Evolutionary conservation across 2,113 vertebrate species (phyloP).

Genomic region (Proterorhinus semilunaris): DNA sequence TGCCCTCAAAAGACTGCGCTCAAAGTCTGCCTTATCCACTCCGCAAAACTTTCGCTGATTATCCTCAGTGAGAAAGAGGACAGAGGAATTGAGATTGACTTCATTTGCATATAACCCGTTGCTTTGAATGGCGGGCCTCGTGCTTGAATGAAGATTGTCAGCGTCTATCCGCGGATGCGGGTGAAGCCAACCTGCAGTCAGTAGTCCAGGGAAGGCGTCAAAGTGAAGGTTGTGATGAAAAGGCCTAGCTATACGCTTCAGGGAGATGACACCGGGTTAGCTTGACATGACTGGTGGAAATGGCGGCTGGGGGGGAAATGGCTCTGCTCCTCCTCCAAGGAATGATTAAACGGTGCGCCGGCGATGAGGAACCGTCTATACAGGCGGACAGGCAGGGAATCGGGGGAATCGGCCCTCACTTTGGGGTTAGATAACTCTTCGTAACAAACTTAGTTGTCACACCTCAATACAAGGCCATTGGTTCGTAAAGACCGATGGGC

Average conservation of each 20-base stretch:
- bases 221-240: conserved; percentile 22
- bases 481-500: too few species aligned
- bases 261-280: conserved; percentile 36
- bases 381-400: conserved; percentile 37
- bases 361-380: conserved; percentile 38
- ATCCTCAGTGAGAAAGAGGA: conserved; percentile 34
- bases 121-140: conserved; percentile 37
- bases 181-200: conserved; percentile 18
- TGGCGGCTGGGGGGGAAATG: conserved; percentile 27
- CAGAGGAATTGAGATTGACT: conserved; percentile 42
- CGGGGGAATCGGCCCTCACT: conserved; percentile 18
- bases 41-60: conserved; percentile 39
- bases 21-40: conserved; percentile 30
- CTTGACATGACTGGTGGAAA: conserved; percentile 48
- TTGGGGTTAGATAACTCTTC: conserved; percentile 37
- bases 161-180: conserved; percentile 11
- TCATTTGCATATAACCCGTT: conserved; percentile 50
- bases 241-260: conserved; percentile 16
- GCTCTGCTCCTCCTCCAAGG: conserved; percentile 36
- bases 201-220: conserved; percentile 39
- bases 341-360: conserved; percentile 58
- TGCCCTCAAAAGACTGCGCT: conserved; percentile 26
- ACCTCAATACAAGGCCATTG: too few species aligned
- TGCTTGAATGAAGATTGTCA: conserved; percentile 18
- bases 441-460: neutral